Base-by-base conservation (phyloP, 2,888 invertebrate species). In the Phaedon cochleariae region DNA sequence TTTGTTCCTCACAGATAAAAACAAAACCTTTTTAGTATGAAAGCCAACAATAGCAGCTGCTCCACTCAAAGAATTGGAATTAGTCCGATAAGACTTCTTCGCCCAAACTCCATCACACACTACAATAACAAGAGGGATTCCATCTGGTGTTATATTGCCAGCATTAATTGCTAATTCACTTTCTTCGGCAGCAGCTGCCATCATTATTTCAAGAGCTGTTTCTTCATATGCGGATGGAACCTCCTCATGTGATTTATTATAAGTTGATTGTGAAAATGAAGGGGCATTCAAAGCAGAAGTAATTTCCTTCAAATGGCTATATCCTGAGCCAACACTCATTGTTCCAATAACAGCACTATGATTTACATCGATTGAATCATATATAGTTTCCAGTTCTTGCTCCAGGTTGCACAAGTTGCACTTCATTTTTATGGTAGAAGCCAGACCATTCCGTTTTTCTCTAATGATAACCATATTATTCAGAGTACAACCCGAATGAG, bases 41-140 rank as follows among this genome's bases (percentile, higher is more conserved):
- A 22, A n/a, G 17, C 64, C 62, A 62, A 65, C 54, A 52, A 68
- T 65, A 5, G 53, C 61, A 15, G 61, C 61, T 12, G 51, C 52
- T 37, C 45, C 60, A 52, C 51, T 51, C 22, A 60, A 26, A 9
- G 52, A 60, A 29, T 61, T n/a, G n/a, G n/a, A n/a, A n/a, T n/a
- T n/a, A n/a, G n/a, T n/a, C n/a, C n/a, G n/a, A n/a, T n/a, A n/a
- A n/a, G n/a, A n/a, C n/a, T n/a, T n/a, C n/a, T n/a, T n/a, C n/a
- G n/a, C n/a, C n/a, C n/a, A n/a, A n/a, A n/a, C n/a, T n/a, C n/a
- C n/a, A n/a, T n/a, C n/a, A n/a, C n/a, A n/a, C n/a, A n/a, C n/a
- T n/a, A n/a, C 60, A 21, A 52, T 60, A 18, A 60, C 26, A 1
- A 53, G n/a, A n/a, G 53, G 52, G 12, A 34, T 34, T 34, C 34